Conservation (phyloP, 2,888 invertebrate genomes). For the Standfussiana lucernea region DNA sequence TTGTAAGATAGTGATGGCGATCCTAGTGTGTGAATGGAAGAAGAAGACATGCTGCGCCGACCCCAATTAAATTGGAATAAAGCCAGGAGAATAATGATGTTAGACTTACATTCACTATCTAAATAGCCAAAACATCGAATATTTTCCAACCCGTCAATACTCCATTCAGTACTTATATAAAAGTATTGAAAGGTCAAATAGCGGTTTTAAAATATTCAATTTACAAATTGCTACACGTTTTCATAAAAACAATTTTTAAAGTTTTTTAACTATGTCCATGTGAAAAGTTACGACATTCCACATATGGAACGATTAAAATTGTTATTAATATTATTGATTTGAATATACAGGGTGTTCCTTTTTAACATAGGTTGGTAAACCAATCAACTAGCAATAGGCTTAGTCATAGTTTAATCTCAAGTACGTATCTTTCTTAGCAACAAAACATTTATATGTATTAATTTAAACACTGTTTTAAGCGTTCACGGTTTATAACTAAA, state of each 20-base stretch:
- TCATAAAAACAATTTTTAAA: slow-evolving; percentile 33
- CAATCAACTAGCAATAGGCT: background rate
- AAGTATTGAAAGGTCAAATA: slow-evolving; percentile 55
- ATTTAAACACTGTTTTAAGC: too few relatives aligned
- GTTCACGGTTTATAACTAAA: too few relatives aligned
- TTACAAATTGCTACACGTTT: slow-evolving; percentile 56
- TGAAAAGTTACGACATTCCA: slow-evolving; percentile 52
- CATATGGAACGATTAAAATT: slow-evolving; percentile 42
- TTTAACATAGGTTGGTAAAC: background rate
- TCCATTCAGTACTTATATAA: slow-evolving; percentile 50
- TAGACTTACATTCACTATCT: background rate
- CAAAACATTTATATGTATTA: background rate
- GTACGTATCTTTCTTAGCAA: background rate
- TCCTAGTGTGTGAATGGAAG: too few relatives aligned
- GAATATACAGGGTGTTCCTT: background rate
- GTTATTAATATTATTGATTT: slow-evolving; percentile 24
- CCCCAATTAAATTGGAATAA: too few relatives aligned
- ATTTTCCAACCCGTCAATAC: slow-evolving; percentile 38
- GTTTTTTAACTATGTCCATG: slow-evolving; percentile 26
- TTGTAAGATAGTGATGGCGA: too few relatives aligned
- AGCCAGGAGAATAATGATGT: too few relatives aligned
- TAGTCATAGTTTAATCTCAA: background rate
- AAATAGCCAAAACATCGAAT: slow-evolving; percentile 20
- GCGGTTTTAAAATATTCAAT: slow-evolving; percentile 58
- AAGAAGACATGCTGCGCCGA: too few relatives aligned